Percentiles rank a stretch among this genome's conserved stretches.
Evolutionary conservation across 2,888 invertebrate species (phyloP).

Genomic region (Lasioglossum oenotherae): DNA sequence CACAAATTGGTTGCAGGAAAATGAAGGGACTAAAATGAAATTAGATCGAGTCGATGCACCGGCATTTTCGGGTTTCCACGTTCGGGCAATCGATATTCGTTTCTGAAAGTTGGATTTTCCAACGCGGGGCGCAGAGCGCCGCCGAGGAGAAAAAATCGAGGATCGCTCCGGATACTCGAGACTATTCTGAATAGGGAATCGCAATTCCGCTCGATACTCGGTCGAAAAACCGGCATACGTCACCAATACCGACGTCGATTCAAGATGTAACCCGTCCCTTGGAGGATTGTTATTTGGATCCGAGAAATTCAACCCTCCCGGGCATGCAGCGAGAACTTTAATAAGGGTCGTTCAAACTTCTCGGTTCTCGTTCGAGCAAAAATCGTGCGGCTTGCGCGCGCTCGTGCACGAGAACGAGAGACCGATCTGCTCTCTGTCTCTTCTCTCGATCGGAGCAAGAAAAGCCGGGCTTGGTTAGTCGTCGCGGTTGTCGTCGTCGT

Average conservation of each 20-base stretch:
- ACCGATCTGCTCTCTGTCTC: neutral
- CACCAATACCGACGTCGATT: conserved; percentile 37
- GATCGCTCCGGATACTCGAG: conserved; percentile 31
- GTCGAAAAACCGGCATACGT: conserved; percentile 26
- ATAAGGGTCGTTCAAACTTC: conserved; percentile 64
- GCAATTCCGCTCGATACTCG: conserved; percentile 37
- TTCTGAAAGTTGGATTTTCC: conserved; percentile 6
- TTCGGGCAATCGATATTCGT: neutral
- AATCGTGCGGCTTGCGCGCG: conserved; percentile 32
- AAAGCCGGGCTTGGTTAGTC: conserved; percentile 21
- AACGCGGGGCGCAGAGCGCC: neutral
- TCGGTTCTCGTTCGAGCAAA: conserved; percentile 54
- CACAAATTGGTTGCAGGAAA: neutral
- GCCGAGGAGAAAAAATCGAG: conserved; percentile 21
- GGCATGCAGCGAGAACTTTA: conserved; percentile 49
- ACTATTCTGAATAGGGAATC: conserved; percentile 27
- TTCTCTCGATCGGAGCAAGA: conserved; percentile 41
- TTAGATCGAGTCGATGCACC: neutral
- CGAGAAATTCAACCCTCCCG: conserved; percentile 48
- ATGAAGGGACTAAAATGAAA: neutral
- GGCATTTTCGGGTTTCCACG: neutral
- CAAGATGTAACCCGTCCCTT: conserved; percentile 58
- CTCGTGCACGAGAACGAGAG: neutral
- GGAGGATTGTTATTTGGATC: conserved; percentile 57
- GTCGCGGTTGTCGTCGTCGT: neutral